Percentiles rank a stretch among this genome's conserved stretches.
Conservation (phyloP, 2,797 vertebrate genomes). For the Siniperca scherzeri region DNA sequence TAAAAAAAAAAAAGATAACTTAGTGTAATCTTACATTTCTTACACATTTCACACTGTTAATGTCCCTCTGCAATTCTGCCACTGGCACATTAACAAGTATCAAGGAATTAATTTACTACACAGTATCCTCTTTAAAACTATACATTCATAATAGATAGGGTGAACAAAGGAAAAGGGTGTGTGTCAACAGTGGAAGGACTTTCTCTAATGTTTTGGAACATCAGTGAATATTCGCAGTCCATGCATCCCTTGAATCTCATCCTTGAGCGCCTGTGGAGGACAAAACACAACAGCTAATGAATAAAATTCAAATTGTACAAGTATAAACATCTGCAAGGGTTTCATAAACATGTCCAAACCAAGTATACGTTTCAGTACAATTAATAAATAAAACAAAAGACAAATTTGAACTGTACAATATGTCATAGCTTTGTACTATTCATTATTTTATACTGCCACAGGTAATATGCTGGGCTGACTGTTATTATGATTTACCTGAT, state of each 20-base stretch:
- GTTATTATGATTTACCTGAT: constrained; percentile 87
- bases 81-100: constrained; percentile 23
- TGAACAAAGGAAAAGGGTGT: constrained; percentile 14
- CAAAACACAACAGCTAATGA: constrained; percentile 39
- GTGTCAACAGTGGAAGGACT: constrained; percentile 1
- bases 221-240: constrained; percentile 89
- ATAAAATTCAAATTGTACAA: neutral
- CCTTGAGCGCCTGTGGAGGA: constrained; percentile 85
- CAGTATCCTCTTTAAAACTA: constrained; percentile 14
- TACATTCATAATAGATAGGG: constrained; percentile 42
- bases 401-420: neutral
- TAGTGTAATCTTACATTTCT: constrained; percentile 30
- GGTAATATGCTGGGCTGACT: neutral
- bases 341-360: neutral
- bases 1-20: neutral
- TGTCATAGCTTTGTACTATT: neutral
- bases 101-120: constrained; percentile 22
- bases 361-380: neutral
- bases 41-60: constrained; percentile 31
- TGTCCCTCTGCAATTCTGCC: constrained; percentile 8
- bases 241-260: constrained; percentile 89
- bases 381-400: neutral
- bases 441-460: neutral
- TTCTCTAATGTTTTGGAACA: constrained; percentile 80
- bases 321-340: neutral